phyloP scores from a whole-genome alignment of 2,888 invertebrate species.

The Fabriciana adippe region DNA sequence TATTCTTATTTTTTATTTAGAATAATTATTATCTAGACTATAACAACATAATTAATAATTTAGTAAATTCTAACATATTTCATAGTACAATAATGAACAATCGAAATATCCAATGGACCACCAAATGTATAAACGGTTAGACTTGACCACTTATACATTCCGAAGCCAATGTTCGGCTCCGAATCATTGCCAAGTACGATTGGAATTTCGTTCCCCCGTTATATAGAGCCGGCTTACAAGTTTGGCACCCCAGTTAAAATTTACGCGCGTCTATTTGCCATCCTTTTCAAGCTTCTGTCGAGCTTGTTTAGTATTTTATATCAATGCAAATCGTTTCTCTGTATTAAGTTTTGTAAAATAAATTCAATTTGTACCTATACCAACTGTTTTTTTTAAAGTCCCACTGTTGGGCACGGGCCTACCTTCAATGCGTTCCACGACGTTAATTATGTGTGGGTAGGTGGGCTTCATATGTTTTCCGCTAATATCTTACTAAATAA shows the following conservation, averaged over 20 bases:
- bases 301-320: not conserved
- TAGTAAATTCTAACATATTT: not conserved
- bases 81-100: conserved; percentile 20
- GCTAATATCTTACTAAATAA: no score
- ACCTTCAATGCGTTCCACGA: no score
- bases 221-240: conserved; percentile 24
- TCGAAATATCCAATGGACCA: conserved; percentile 27
- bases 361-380: no score
- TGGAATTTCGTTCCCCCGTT: conserved; percentile 44
- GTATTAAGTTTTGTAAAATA: no score
- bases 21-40: no score
- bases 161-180: conserved; percentile 34
- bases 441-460: no score
- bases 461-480: no score
- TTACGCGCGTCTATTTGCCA: conserved; percentile 9
- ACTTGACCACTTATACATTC: conserved; percentile 42
- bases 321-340: not conserved
- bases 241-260: conserved; percentile 15
- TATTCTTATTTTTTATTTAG: no score
- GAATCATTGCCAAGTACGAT: conserved; percentile 44
- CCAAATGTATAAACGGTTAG: conserved; percentile 36
- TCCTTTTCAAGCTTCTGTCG: conserved; percentile 1
- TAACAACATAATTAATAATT: not conserved
- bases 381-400: no score
- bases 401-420: no score